Base-by-base conservation (phyloP, 2,888 invertebrate species). In the Alcis repandata region DNA sequence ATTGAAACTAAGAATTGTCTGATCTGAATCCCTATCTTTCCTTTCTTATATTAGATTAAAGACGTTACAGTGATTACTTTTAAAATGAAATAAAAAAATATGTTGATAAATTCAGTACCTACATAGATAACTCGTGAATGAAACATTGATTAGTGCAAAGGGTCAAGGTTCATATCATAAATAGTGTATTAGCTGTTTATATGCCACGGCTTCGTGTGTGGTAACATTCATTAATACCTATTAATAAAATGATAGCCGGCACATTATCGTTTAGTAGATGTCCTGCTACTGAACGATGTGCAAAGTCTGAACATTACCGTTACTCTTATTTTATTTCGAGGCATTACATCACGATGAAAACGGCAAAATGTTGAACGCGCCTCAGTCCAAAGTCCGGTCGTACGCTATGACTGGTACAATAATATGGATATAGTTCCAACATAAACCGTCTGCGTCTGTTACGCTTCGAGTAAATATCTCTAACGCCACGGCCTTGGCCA, bases 401-500 rank as follows among this genome's bases (percentile, higher is more conserved):
- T n/a, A 52, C 46, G 10, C 22, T 40, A n/a, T 36, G 32, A 43
- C 15, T 20, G 15, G 48, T 15, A 54, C 38, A 58, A 52, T 19
- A 32, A 49, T 22, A 8, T 15, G 54, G 43, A 56, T 49, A 58
- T 48, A 32, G 19, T 57, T 48, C 54, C 13, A 46, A 40, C 32
- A 40, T 20, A 36, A 57, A 45, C 17, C 43, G 48, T 32, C 17
- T 43, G 43, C 49, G 15, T 10, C 27, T 27, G 6, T 27, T n/a
- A n/a, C 27, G 11, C 11, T n/a, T 22, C 43, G 7, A 13, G 22
- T 63, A 43, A 48, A 63, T 49, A 68, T 59, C 51, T 52, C 40
- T 53, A n/a, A 53, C 38, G 58, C 22, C 63, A 52, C 75, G 79
- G 65, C 74, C 78, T 76, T 76, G 70, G 61, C 63, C 71, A 60